Conservation (phyloP, 92 coral and sea anemone genomes). For the Phenganax stokvisi region DNA sequence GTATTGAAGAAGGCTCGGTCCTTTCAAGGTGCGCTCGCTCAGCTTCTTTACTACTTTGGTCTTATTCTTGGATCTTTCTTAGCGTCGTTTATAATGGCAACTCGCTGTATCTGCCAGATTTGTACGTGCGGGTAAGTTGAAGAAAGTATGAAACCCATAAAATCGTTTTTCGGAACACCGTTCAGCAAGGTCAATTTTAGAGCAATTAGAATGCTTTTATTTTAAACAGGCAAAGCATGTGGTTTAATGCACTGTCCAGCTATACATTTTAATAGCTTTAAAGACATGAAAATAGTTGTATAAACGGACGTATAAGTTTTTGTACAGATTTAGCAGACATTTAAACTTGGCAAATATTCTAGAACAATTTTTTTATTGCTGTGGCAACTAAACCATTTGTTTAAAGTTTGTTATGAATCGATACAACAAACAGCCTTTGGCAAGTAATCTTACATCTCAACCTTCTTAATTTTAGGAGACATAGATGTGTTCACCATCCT, state of each 20-base stretch:
- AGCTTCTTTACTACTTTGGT: background rate
- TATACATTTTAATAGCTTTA: no score
- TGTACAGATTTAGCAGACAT: background rate
- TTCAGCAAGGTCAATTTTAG: background rate
- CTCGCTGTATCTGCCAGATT: slow-evolving; percentile 94
- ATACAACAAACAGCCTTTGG: no score
- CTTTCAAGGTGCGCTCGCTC: background rate
- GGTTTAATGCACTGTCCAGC: background rate
- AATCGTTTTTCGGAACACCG: background rate
- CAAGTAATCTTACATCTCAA: background rate
- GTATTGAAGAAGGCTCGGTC: background rate
- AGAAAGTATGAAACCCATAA: background rate
- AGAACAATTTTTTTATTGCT: background rate
- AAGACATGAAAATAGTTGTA: no score
- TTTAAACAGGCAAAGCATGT: background rate
- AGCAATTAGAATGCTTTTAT: background rate
- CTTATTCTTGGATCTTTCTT: slow-evolving; percentile 17
- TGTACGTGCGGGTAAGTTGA: slow-evolving; percentile 96
- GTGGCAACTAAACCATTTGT: slow-evolving; percentile 18
- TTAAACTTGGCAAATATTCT: background rate
- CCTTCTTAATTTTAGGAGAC: slow-evolving; percentile 61
- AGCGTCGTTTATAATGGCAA: slow-evolving; percentile 38
- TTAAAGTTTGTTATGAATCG: background rate
- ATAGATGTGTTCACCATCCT: slow-evolving; percentile 93
- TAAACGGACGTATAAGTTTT: background rate